phyloP scores from a whole-genome alignment of 2,113 vertebrate genomes.

The Megalops atlanticus region DNA sequence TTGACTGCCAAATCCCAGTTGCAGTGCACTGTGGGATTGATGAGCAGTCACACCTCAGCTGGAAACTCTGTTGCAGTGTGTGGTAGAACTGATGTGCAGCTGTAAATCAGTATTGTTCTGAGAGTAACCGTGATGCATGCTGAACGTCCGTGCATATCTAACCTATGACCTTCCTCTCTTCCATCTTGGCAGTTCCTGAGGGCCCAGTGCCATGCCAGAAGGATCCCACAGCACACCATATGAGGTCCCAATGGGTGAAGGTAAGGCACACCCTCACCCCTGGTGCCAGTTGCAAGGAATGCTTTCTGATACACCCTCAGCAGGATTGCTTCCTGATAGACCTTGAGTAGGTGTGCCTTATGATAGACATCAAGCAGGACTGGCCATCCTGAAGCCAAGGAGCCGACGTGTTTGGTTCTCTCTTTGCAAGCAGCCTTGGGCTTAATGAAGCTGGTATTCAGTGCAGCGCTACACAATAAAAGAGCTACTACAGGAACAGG shows the following conservation, averaged over 20 bases:
- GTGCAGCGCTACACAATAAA: too few species aligned
- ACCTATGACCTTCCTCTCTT: slow-evolving; percentile 29
- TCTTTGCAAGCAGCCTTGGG: not conserved
- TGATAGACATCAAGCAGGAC: not conserved
- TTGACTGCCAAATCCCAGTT: not conserved
- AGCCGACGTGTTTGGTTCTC: not conserved
- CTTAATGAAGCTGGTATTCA: slow-evolving; percentile 21
- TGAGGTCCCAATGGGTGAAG: slow-evolving; percentile 76
- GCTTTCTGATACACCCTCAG: not conserved
- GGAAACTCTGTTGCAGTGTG: not conserved
- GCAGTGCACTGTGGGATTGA: not conserved
- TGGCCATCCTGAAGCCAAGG: too few species aligned
- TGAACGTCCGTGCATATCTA: slow-evolving; percentile 27
- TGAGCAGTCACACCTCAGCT: not conserved
- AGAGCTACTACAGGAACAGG: slow-evolving; percentile 38
- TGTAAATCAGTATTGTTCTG: not conserved
- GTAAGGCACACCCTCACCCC: slow-evolving; percentile 51
- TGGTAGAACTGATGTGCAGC: not conserved
- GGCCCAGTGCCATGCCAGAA: slow-evolving; percentile 74
- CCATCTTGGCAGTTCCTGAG: slow-evolving; percentile 59
- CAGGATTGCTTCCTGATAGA: not conserved
- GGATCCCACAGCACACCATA: slow-evolving; percentile 60
- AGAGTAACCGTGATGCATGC: slow-evolving; percentile 10
- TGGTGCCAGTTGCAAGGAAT: not conserved
- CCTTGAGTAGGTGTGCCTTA: not conserved